phyloP scores from a whole-genome alignment of 2,113 vertebrate genomes.

The Tyto alba region DNA sequence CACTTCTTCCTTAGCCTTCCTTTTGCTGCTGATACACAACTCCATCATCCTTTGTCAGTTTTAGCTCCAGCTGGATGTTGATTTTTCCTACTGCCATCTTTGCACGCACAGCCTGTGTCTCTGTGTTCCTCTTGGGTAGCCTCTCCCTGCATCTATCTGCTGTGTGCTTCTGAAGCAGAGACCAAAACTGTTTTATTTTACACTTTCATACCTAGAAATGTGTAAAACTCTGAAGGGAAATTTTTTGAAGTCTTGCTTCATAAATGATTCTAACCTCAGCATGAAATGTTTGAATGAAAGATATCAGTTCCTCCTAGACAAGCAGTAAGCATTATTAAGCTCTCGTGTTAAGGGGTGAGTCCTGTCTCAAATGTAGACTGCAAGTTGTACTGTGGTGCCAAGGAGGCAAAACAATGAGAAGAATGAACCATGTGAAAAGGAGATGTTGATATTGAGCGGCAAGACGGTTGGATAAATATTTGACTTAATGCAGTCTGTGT shows the following conservation, averaged over 20 bases:
- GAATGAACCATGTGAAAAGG: background rate
- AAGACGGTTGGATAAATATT: background rate
- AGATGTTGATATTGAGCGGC: background rate
- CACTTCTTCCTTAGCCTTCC: background rate
- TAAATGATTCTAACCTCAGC: background rate
- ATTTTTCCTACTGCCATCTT: background rate
- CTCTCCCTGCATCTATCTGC: background rate
- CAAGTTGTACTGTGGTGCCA: background rate
- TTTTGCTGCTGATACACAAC: background rate
- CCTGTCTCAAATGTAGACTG: background rate
- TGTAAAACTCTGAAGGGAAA: background rate
- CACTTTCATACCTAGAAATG: background rate
- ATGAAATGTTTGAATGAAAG: background rate
- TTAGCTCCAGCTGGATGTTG: background rate
- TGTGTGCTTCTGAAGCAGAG: background rate
- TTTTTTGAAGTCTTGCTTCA: background rate
- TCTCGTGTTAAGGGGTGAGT: background rate
- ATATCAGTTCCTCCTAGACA: background rate
- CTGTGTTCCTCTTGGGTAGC: background rate
- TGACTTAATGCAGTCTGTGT: background rate
- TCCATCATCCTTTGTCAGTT: background rate
- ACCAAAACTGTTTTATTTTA: background rate
- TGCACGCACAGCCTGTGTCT: background rate
- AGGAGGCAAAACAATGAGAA: background rate
- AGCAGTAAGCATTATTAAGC: background rate